Evolutionary conservation across 2,888 invertebrate genomes (phyloP).

Genomic region (Lamellibrachia satsuma): DNA sequence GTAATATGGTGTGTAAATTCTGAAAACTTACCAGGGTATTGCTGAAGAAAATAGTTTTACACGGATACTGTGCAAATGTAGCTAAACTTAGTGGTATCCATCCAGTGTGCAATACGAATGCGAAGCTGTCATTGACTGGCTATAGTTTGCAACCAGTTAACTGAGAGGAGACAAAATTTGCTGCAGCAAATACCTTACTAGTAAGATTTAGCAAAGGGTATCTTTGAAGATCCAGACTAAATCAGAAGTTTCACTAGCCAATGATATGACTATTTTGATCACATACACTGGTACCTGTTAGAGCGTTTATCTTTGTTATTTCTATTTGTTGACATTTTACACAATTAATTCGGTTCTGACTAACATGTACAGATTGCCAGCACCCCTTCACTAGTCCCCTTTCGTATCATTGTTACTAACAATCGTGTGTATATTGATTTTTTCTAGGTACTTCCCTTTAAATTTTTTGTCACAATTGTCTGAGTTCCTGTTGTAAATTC

Average conservation of each 20-base stretch:
- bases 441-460: constrained; percentile 13
- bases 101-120: constrained; percentile 9
- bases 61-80: constrained; percentile 9
- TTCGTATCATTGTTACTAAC: not conserved
- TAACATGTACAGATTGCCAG: constrained; percentile 13
- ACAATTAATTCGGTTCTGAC: constrained; percentile 9
- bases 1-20: constrained; percentile 6
- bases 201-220: not conserved
- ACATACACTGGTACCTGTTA: constrained; percentile 9
- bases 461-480: constrained; percentile 49
- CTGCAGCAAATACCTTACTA: not conserved
- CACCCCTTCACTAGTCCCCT: constrained; percentile 13
- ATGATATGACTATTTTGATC: not conserved
- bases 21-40: constrained; percentile 17
- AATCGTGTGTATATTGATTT: constrained; percentile 11
- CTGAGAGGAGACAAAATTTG: not conserved
- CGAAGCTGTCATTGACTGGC: not conserved
- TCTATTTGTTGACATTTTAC: constrained; percentile 13
- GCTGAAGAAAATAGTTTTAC: not conserved
- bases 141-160: not conserved
- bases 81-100: not conserved
- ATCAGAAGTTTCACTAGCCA: not conserved
- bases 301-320: constrained; percentile 13
- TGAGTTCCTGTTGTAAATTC: constrained; percentile 46
- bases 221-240: not conserved